phyloP scores from a whole-genome alignment of 2,113 vertebrate species.

The Nyctibius bracteatus region DNA sequence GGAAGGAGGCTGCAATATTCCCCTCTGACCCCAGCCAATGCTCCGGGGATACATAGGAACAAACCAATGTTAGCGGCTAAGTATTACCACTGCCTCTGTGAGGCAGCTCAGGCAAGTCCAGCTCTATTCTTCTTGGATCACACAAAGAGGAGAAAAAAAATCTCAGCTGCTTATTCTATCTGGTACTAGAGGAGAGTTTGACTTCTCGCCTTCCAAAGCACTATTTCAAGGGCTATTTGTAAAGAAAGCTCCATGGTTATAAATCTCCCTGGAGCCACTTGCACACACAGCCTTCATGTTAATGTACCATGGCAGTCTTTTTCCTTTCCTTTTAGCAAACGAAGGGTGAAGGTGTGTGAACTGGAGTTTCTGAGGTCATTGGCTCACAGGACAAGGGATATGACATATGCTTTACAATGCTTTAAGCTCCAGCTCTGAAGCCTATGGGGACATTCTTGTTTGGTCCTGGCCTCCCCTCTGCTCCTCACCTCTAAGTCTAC shows the following conservation, averaged over 20 bases:
- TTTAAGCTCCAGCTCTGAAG: not conserved
- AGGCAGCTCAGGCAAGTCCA: not conserved
- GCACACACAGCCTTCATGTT: not conserved
- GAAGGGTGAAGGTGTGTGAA: constrained; percentile 21
- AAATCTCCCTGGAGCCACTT: not conserved
- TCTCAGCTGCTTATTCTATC: not conserved
- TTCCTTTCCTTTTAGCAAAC: constrained; percentile 15
- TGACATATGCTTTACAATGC: not conserved
- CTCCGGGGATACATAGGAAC: not conserved
- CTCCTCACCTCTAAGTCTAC: not conserved
- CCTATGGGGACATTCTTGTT: not conserved
- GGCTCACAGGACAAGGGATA: not conserved
- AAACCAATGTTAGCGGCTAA: not conserved
- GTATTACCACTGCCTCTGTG: not conserved
- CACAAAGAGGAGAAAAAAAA: not conserved
- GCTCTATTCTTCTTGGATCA: not conserved
- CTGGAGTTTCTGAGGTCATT: not conserved
- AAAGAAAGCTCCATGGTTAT: constrained; percentile 10
- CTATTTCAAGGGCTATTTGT: not conserved
- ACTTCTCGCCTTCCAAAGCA: not conserved
- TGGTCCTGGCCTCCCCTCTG: accelerated
- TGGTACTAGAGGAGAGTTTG: not conserved
- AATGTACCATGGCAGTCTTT: constrained; percentile 17
- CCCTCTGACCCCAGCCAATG: not conserved
- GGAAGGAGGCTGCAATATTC: not conserved